phyloP scores from a whole-genome alignment of 2,113 vertebrate genomes.

The Sphaerodactylus townsendi region DNA sequence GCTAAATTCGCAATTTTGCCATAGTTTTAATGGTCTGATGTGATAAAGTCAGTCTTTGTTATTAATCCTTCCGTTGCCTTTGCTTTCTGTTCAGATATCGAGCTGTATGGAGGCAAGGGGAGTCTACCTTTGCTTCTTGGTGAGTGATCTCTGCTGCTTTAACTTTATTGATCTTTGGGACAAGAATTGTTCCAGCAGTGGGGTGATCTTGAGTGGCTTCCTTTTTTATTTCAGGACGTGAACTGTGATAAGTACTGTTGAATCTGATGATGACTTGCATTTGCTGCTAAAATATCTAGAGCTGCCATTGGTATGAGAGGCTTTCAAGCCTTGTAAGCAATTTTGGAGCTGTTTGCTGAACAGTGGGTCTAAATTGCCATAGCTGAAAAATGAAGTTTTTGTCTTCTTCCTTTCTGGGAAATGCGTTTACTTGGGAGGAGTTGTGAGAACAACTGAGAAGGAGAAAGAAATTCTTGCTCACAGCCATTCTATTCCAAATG shows the following conservation, averaged over 20 bases:
- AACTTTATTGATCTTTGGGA: background rate
- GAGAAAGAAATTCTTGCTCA: background rate
- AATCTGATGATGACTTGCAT: background rate
- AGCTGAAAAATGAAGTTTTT: background rate
- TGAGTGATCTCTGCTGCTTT: slow-evolving; percentile 1
- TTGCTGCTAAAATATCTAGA: background rate
- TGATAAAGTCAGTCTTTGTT: background rate
- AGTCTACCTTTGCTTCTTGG: slow-evolving; percentile 18
- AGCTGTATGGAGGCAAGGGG: slow-evolving; percentile 20
- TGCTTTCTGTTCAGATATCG: background rate
- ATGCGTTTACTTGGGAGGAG: background rate
- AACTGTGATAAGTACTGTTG: background rate
- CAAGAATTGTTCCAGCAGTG: background rate
- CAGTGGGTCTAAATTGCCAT: background rate
- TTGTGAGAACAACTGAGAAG: background rate
- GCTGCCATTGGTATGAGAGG: background rate
- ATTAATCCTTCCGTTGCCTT: background rate
- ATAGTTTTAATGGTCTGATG: background rate
- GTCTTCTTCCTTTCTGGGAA: background rate
- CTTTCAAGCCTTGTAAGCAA: background rate
- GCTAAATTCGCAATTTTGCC: background rate
- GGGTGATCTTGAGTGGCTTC: background rate
- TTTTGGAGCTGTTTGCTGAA: background rate
- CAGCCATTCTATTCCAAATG: background rate
- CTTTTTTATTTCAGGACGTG: background rate